Evolutionary conservation across 2,113 vertebrate species (phyloP), one percentile per base, ranked within the genome.

Genomic region (Macrotus californicus): DNA sequence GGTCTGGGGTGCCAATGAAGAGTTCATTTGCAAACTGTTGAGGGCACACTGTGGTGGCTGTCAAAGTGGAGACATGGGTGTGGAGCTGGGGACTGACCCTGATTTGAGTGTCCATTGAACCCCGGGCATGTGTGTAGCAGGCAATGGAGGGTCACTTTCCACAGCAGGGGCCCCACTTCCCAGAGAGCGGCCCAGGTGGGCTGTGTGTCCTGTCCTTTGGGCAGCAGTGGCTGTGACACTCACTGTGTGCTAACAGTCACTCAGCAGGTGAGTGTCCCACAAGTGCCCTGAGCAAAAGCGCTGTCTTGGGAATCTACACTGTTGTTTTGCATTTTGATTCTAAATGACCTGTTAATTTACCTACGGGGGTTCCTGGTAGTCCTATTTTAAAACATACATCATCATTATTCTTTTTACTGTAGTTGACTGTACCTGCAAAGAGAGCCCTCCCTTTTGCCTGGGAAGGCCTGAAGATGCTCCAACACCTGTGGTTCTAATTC

Each of bases 181-280:
- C 64, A 13, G 70, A 73, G 34, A 59, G 48, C 4, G 36, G 12
- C 50, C 36, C 6, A 6, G 14, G 10, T 0, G 0, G 26, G 29
- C 7, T 41, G 10, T 0, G 14, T 21, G 8, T 34, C 82, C 13
- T 10, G 22, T n/a, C 43, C 43, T 18, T 41, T 18, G 48, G 41
- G 66, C 26, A 56, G 76, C 7, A 2, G 48, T 18, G 29, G 8
- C 43, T 31, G 1, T 5, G 18, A 24, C 3, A 18, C 13, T 61
- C n/a, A 67, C 6, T 6, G 18, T 1, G 41, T 7, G 6, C 6
- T 1, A 22, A 77, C 3, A 2, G 52, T 8, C n/a, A 3, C 3
- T 26, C 14, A 66, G 46, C 9, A 2, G 1, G 21, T 6, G 5
- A 5, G n/a, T 14, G 4, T 9, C n/a, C 34, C 7, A 2, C 41